Evolutionary conservation across 2,888 invertebrate genomes (phyloP), one percentile per base, ranked within the genome.

Genomic region (Diabrotica balteata): DNA sequence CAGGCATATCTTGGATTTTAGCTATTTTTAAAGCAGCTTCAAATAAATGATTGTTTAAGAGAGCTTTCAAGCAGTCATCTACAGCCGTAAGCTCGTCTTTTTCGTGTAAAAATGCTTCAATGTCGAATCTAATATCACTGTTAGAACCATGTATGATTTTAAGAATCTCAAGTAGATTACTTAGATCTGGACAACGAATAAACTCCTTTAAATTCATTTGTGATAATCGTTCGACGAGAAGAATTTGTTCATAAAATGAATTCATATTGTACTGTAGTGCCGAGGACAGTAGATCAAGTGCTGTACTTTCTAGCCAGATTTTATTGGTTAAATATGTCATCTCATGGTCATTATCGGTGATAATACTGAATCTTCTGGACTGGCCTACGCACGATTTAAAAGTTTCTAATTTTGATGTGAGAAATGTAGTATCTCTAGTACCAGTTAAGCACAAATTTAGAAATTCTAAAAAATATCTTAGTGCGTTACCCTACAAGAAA

Each of bases 221-320:
- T 59, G 87, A 86, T 49, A 91, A 82, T 69, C 87, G 86, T 59
- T 86, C 85, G 3, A 93, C 81, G 71, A 92, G 89, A 74, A 88
- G 86, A 46, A 88, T 86, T 80, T 91, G 90, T 75, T 90, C 87
- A 73, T 86, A 86, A 0, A 88, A 85, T 61, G 91, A 92, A 50
- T 86, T 85, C 72, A 91, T 90, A 73, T 88, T 88, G 68, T 87
- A 83, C 63, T 87, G 87, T 0, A 93, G 80, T 2, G 90, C 87
- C 1, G 87, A 84, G 67, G 89, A 86, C n/a, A 91, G 83, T 43
- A 93, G 82, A 8, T 86, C 85, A 22, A 90, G 85, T 0, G 90
- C 85, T 0, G 88, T 86, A 63, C 79, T 85, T 73, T 89, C 87
- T 58, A 91, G 76, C 85, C 88, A 86, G 1, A 85, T 81, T 66